Evolutionary conservation across 2,888 invertebrate species (phyloP), one percentile per base, ranked within the genome.

Genomic region (Pammene aurita): DNA sequence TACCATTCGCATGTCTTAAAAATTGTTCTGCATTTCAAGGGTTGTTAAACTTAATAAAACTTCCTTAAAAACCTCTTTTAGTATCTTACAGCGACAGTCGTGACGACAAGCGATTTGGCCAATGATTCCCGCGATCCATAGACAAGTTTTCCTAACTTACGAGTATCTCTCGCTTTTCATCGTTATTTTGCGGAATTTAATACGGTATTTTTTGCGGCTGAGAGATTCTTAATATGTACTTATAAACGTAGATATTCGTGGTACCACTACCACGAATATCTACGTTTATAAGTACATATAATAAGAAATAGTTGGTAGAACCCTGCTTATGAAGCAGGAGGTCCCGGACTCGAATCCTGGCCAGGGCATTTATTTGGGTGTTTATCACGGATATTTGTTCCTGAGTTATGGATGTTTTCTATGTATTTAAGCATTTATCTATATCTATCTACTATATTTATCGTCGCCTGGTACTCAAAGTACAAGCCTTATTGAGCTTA

Each of bases 61-160:
- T 65, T 70, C 54, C 60, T 65, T 54, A 56, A 65, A 66, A 68
- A 65, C 65, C 69, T 65, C 60, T 60, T 69, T 57, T 46, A 64
- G 68, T 68, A 55, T 65, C 56, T 63, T 46, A 38, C 2, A 26
- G n/a, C 35, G 41, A 13, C 34, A 14, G 7, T 10, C 65, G 58
- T 71, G 73, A 52, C 46, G 5, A 2, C 1, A 0, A 5, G 9
- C 55, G 71, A 73, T 73, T 73, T 73, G 66, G 71, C 73, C 73
- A 73, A 73, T 73, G 44, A 71, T 60, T 46, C 60, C 9, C 16
- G 26, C n/a, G 50, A 46, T 56, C 54, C 44, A 41, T 35, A 46
- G 54, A 58, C 54, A 69, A 69, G 54, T 69, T 65, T 52, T 38
- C 13, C 52, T 64, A 64, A 69, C 52, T 65, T 67, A n/a, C n/a